Percentiles rank a stretch among this genome's conserved stretches.
Evolutionary conservation across 2,113 vertebrate genomes (phyloP).

Genomic region (Eurystomus gularis): DNA sequence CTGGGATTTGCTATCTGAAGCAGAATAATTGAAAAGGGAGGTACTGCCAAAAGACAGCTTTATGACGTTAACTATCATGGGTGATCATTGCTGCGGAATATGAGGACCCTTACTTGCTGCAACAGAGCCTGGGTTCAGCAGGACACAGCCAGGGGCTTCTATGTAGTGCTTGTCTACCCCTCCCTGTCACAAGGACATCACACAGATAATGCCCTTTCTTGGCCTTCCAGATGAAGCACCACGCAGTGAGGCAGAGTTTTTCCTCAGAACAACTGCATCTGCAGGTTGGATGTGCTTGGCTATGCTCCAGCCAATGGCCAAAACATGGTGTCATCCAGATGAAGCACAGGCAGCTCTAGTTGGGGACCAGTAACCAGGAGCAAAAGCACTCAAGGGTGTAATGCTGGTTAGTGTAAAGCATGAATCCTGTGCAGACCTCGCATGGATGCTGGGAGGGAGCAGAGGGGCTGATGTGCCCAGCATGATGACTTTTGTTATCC

Average conservation of each 20-base stretch:
- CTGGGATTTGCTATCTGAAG: background rate
- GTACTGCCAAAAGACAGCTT: background rate
- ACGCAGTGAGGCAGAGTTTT: background rate
- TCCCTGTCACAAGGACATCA: background rate
- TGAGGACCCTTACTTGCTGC: too few species aligned
- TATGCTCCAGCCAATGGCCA: rapidly evolving
- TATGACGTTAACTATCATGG: background rate
- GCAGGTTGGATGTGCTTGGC: background rate
- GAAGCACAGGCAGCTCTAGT: background rate
- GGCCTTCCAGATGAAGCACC: background rate
- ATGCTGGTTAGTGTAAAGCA: rapidly evolving
- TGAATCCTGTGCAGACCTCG: background rate
- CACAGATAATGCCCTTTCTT: background rate
- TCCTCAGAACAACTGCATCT: background rate
- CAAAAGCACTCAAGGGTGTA: background rate
- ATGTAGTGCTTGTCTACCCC: rapidly evolving
- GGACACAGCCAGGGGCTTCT: background rate
- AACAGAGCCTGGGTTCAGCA: too few species aligned
- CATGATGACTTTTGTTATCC: background rate
- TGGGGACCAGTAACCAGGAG: background rate
- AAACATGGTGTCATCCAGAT: background rate
- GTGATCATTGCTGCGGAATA: background rate
- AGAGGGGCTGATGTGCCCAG: rapidly evolving
- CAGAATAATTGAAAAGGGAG: background rate
- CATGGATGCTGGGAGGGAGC: background rate